Evolutionary conservation across 2,888 invertebrate species (phyloP), one percentile per base, ranked within the genome.

Genomic region (Pycnomerus fuliginosus): DNA sequence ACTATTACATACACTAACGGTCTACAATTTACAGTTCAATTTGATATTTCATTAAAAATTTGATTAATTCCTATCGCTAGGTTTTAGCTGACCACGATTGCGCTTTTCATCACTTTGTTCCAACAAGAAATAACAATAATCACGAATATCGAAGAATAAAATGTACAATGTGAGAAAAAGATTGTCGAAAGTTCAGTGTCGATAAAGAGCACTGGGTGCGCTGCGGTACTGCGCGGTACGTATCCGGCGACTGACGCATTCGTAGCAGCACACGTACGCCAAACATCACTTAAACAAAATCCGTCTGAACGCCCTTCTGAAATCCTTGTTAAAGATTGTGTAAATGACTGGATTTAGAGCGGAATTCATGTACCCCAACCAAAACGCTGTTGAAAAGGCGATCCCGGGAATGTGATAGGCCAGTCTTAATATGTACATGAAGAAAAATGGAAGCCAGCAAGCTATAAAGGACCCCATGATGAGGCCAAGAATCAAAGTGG

Each of bases 391-490:
- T 42, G 90, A 88, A 67, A 95, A 96, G 28, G 90, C 90, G 61
- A 86, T 84, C 8, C 80, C 80, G 1, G 92, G 90, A 63, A 93
- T 89, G 31, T 82, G 76, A 70, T 89, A 86, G 42, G 90, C 80
- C 4, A 93, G 89, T 67, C 87, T 85, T 39, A 93, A 73, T 62
- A 94, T 91, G 70, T 94, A 94, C 52, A 94, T 79, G 69, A 91
- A 87, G 81, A 98, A 99, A 74, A 99, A 99, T 1, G 98, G 98
- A 66, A 98, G 77, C 98, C 98, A 97, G 69, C 96, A 96, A 44
- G 95, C 87, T 61, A 98, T 97, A 71, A 99, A 99, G 59, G 96
- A 94, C 50, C 95, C 96, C 92, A 99, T 95, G 56, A 99, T 97
- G 48, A 99, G 82, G 23, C 98, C 98, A 53, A 99, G 76, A 54